A percentile compares a stretch with the other conserved stretches of the same genome.
These are phyloP conservation scores for Craniophora ligustri DNA, from an alignment of 2,888 invertebrate genomes.

Conservation along the genomic window DNA sequence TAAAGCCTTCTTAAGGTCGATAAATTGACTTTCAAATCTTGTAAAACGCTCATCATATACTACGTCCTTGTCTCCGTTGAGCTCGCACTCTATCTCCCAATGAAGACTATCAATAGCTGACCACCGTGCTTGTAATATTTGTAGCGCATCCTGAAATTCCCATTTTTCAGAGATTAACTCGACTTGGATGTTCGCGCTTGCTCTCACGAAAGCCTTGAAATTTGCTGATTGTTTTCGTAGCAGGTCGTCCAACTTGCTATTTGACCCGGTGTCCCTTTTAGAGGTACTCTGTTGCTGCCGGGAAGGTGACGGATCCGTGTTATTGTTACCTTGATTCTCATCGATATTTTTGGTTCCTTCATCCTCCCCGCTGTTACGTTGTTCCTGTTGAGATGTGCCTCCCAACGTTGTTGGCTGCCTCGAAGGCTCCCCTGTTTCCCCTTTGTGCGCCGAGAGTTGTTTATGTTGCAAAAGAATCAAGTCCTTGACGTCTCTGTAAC, in stretches of 20 bases:
- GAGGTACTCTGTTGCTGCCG: not conserved
- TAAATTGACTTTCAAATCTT: not conserved
- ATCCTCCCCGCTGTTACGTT: not conserved
- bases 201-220: constrained; percentile 5
- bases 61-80: not conserved
- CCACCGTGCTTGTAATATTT: constrained; percentile 3
- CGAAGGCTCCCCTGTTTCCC: not conserved
- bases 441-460: not conserved
- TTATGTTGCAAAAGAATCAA: constrained; percentile 1
- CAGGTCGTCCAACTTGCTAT: constrained; percentile 1
- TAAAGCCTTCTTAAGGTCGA: not conserved
- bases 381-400: not conserved
- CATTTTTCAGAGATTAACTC: constrained; percentile 6
- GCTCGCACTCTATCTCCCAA: constrained; percentile 1
- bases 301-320: not conserved
- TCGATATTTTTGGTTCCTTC: not conserved
- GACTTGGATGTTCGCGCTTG: constrained; percentile 1
- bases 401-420: not conserved
- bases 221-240: constrained; percentile 1
- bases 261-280: not conserved
- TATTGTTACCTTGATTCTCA: not conserved
- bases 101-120: constrained; percentile 1
- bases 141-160: constrained; percentile 3
- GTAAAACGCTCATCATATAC: constrained; percentile 4
- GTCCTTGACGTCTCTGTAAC: constrained; percentile 3